Evolutionary conservation across 2,888 invertebrate species (phyloP), one percentile per base, ranked within the genome.

Genomic region (Tinea pellionella): DNA sequence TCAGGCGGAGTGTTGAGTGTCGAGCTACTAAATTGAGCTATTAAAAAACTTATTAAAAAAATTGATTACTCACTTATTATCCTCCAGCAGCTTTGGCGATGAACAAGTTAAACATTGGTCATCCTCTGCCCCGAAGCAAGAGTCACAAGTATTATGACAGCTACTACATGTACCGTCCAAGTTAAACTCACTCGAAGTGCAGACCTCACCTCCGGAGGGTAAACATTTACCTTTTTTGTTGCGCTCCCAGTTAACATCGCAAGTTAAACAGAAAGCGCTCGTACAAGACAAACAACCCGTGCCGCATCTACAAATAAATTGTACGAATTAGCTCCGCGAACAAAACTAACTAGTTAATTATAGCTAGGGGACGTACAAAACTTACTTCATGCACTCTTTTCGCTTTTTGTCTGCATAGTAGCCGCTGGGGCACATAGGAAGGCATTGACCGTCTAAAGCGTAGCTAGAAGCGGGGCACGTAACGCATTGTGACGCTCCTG

Each of bases 101-200:
- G 89, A 89, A 68, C 95, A 95, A 32, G 94, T 92, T 29, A 94
- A 80, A 74, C 95, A 95, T 61, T 91, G 90, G 43, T 88, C 88
- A 32, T 92, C 92, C n/a, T 91, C 90, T 3, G 91, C 89, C 0
- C 95, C 96, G 63, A 91, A 92, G 73, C 96, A 96, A n/a, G 92
- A 91, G 64, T 93, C 93, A 69, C 96, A 96, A 0, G 93, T 92
- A 1, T 89, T 89, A 71, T 94, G 92, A 70, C 96, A 96, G 2
- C 89, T 88, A 63, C 90, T 90, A 74, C 96, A 96, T 55, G 88
- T 88, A 47, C 89, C 90, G 13, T 90, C 89, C 24, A 90, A 90
- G 57, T 89, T 89, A 62, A 68, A 89, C 83, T 89, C 88, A 85
- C 92, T 89, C 63, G 90, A 81, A 66, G 89, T 89, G 71, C 96